Evolutionary conservation across 2,888 invertebrate species (phyloP), one percentile per base, ranked within the genome.

Genomic region (Eupithecia centaureata): DNA sequence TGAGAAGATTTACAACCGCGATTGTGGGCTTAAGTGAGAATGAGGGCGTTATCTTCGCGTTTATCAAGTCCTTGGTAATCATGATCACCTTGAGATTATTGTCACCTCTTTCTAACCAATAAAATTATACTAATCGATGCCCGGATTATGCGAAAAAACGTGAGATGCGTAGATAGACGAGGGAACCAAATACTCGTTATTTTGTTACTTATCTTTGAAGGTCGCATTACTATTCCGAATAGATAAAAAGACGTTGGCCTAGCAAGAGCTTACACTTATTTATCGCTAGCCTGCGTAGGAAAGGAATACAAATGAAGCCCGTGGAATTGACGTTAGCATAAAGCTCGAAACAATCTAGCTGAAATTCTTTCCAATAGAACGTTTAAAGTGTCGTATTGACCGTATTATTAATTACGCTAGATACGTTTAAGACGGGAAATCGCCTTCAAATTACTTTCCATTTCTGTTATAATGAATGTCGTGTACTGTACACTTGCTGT

Each of bases 151-250:
- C 64, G 28, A n/a, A 51, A 58, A 59, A 51, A 47, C 1, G 25
- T 13, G 33, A 28, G 38, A 51, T 30, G 25, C n/a, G 33, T 13
- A 42, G 57, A 57, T 63, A 32, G 15, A 18, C 56, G n/a, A 56
- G 15, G 1, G 38, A 27, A 38, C 54, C 18, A 28, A 54, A 35
- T 56, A 30, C 28, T 56, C 54, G 54, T 56, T 30, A 56, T 56
- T 30, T 30, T 8, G 54, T 56, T 57, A 47, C 27, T 15, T 61
- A 32, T 64, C 59, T 58, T 22, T 58, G 61, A 70, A 70, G 70
- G 70, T 70, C 63, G 54, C 63, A 47, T 62, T 63, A 60, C 18
- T 63, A 54, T 68, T 62, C 56, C 35, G 35, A 63, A 27, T 12
- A 56, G 61, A 65, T 65, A 63, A 65, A 30, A 64, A 61, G 38